Evolutionary conservation across 2,888 invertebrate genomes (phyloP), one percentile per base, ranked within the genome.

Genomic region (Oscheius sp.): DNA sequence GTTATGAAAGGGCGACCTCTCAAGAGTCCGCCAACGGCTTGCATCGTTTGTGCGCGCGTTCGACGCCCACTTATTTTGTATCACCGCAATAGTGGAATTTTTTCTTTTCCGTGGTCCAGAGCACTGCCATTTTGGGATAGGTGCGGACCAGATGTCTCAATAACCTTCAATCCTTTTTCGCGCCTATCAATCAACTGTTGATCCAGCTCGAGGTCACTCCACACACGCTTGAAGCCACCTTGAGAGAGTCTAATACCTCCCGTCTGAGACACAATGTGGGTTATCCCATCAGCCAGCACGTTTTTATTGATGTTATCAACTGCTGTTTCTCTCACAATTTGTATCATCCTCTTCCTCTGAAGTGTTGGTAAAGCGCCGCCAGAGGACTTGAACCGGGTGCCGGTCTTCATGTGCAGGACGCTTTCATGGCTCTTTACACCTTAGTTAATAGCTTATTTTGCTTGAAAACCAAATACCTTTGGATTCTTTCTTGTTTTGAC

Each of bases 1-100:
- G 53, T 68, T 68, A 68, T 68, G 68, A 68, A 68, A 68, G 68
- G 53, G 68, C 68, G 68, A 68, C 68, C 68, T 68, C 68, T 68
- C 68, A 68, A 68, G 68, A 55, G 68, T 55, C 68, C 65, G 68
- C 68, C 68, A 53, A 55, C 33, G 68, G 68, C 53, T 68, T 68
- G 55, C 55, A 47, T 55, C 53, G 68, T 68, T 68, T 68, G 68
- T 55, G 68, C 68, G 35, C 68, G 55, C 55, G 68, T 68, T 68
- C 68, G 68, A 55, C 63, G 63, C 63, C 68, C 68, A 68, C 68
- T 68, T 68, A 55, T 68, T 68, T 53, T 68, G 68, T 68, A 68
- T 68, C 68, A 68, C 42, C 21, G 55, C 68, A 55, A 68, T 55
- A 53, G 66, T 66, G 55, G 35, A 68, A 51, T n/a, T 35, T 11